These are phyloP conservation scores for Aphis gossypii DNA, from an alignment of 1,140 invertebrate species.

Conservation along the genomic window DNA sequence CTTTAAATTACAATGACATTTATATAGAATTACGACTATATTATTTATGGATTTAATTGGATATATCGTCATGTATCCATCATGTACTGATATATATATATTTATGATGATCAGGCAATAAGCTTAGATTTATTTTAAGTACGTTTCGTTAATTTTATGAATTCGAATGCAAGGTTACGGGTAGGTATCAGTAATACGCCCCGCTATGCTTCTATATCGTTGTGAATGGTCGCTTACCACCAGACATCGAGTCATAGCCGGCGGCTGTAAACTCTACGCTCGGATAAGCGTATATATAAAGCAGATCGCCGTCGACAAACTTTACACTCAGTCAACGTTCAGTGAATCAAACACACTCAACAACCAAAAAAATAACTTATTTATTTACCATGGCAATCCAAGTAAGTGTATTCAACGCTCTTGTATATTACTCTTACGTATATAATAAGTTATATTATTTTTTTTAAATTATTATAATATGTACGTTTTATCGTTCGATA, in stretches of 20 bases:
- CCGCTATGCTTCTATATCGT: too few relatives aligned
- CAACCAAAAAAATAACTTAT: neutral
- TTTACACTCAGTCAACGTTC: neutral
- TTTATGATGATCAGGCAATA: too few relatives aligned
- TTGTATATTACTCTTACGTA: neutral
- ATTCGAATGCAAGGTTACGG: too few relatives aligned
- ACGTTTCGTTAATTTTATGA: too few relatives aligned
- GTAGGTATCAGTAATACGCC: too few relatives aligned
- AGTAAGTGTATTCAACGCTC: neutral
- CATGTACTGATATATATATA: too few relatives aligned
- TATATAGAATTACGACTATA: too few relatives aligned
- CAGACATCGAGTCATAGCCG: neutral
- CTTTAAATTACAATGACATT: too few relatives aligned
- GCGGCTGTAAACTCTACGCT: neutral
- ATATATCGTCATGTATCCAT: too few relatives aligned
- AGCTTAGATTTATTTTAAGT: too few relatives aligned
- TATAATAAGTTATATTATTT: neutral
- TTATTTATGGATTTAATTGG: too few relatives aligned
- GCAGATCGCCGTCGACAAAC: neutral
- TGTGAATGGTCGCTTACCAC: too few relatives aligned
- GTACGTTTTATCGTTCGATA: neutral
- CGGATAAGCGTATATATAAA: neutral
- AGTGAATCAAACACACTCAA: constrained; percentile 5
- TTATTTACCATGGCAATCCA: constrained; percentile 34
- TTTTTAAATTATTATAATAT: neutral